Conservation (phyloP, 2,888 invertebrate species). For the Cosmia pyralina region DNA sequence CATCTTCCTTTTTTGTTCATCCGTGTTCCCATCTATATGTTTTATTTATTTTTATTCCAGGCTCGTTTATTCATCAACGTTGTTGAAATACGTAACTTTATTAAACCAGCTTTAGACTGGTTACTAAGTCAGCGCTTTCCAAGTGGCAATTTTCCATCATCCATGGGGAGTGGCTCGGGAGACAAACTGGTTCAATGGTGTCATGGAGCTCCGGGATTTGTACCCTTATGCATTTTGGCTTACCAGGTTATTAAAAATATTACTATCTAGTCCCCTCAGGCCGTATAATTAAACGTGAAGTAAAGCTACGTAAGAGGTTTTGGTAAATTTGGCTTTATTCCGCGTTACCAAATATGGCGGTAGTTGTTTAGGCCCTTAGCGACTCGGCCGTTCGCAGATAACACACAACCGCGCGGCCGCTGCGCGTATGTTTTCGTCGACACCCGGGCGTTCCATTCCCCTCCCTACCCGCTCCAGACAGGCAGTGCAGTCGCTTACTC, state of each 20-base stretch:
- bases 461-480: background rate
- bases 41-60: constrained; percentile 75
- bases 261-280: background rate
- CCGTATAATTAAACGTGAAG: background rate
- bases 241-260: constrained; percentile 88
- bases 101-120: constrained; percentile 92
- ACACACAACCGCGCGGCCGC: background rate
- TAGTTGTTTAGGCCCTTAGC: background rate
- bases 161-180: constrained; percentile 91
- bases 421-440: background rate
- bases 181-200: constrained; percentile 98
- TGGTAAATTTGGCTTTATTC: background rate
- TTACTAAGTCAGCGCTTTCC: constrained; percentile 89
- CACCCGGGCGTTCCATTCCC: background rate
- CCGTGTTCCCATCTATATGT: background rate
- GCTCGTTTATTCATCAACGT: constrained; percentile 89
- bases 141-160: constrained; percentile 94
- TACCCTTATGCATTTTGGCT: constrained; percentile 92
- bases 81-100: constrained; percentile 89
- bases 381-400: background rate
- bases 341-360: too few relatives aligned
- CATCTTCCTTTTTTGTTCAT: too few relatives aligned
- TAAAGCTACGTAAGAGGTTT: background rate
- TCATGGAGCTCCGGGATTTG: constrained; percentile 97
- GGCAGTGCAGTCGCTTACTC: background rate